phyloP scores from a whole-genome alignment of 2,113 vertebrate species.

The Thalassarche chlororhynchos region DNA sequence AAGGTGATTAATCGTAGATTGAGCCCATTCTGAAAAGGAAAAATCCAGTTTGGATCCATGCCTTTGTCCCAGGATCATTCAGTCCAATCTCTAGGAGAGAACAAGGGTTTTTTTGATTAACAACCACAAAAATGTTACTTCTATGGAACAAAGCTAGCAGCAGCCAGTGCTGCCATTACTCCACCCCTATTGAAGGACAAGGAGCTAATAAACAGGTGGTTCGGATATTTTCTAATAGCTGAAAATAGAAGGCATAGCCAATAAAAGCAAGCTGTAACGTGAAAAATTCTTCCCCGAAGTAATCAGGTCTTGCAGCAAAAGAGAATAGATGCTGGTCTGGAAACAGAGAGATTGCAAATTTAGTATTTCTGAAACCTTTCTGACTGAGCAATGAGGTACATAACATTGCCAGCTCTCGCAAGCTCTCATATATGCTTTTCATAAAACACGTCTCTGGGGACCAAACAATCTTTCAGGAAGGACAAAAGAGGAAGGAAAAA shows the following conservation, averaged over 20 bases:
- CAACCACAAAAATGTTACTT: not conserved
- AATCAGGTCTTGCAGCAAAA: not conserved
- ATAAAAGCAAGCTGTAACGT: constrained; percentile 1
- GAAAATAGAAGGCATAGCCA: not conserved
- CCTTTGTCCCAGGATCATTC: not conserved
- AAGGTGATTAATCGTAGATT: constrained; percentile 8
- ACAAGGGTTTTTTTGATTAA: not conserved
- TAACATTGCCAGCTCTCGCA: not conserved
- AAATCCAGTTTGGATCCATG: not conserved
- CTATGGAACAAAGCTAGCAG: not conserved
- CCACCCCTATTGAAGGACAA: not conserved
- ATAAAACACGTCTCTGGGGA: not conserved
- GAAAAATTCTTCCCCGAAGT: not conserved
- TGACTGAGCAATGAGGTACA: not conserved
- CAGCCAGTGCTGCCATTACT: not conserved
- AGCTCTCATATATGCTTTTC: not conserved
- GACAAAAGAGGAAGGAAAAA: not conserved
- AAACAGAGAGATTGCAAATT: not conserved
- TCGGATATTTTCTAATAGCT: not conserved
- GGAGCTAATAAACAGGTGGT: not conserved
- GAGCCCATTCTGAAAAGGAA: not conserved
- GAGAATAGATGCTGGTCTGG: not conserved
- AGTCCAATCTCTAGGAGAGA: not conserved
- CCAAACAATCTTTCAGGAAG: not conserved
- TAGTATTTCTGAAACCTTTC: not conserved